phyloP scores from a whole-genome alignment of 1,140 invertebrate genomes.

The Euschistus heros region DNA sequence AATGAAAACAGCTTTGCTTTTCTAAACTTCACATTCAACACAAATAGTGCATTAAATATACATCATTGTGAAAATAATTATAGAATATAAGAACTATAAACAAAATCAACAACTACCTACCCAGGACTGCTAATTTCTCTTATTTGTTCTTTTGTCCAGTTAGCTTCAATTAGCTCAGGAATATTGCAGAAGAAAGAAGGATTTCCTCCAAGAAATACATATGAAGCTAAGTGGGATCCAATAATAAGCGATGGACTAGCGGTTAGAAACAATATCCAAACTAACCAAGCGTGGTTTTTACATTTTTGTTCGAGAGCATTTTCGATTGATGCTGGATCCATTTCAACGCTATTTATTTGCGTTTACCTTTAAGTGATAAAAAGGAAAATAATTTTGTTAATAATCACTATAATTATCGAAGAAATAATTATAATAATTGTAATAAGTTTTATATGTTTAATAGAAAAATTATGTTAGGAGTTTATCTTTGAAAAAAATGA shows the following conservation, averaged over 20 bases:
- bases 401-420: no score
- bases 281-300: slow-evolving; percentile 32
- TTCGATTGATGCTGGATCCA: slow-evolving; percentile 24
- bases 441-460: no score
- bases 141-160: slow-evolving; percentile 41
- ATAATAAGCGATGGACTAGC: slow-evolving; percentile 41
- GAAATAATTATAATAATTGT: no score
- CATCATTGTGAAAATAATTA: no score
- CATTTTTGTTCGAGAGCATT: slow-evolving; percentile 26
- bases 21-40: slow-evolving; percentile 8
- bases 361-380: no score
- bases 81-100: no score
- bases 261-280: slow-evolving; percentile 40
- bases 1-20: slow-evolving; percentile 34
- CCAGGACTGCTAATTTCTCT: slow-evolving; percentile 36
- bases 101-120: slow-evolving; percentile 22
- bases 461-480: no score
- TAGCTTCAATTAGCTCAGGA: slow-evolving; percentile 34
- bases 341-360: neutral
- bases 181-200: slow-evolving; percentile 42
- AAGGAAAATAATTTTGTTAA: no score
- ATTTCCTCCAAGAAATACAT: slow-evolving; percentile 42
- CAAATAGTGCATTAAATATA: no score
- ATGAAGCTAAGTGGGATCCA: slow-evolving; percentile 44
- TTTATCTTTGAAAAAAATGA: no score